A percentile compares a stretch with the other conserved stretches of the same genome.
These are phyloP conservation scores for Sphaerophoria rueppellii DNA, from an alignment of 2,888 invertebrate genomes.

Conservation along the genomic window DNA sequence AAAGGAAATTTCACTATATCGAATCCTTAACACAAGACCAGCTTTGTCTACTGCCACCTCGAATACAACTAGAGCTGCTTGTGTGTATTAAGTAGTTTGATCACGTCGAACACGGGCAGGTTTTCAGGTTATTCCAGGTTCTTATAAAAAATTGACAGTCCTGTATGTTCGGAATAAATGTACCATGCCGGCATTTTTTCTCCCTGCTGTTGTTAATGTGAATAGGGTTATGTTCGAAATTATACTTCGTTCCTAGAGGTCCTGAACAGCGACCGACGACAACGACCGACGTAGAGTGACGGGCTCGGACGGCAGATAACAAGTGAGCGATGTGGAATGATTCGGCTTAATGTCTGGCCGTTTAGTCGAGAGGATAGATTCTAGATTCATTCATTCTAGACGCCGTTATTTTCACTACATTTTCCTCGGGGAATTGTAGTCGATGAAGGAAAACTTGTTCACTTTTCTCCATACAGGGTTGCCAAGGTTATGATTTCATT, in stretches of 20 bases:
- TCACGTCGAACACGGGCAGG: constrained; percentile 62
- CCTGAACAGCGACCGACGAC: constrained; percentile 1
- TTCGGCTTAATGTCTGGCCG: constrained; percentile 29
- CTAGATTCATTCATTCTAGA: constrained; percentile 42
- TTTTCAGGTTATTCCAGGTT: constrained; percentile 59
- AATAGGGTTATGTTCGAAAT: constrained; percentile 27
- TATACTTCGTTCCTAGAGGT: constrained; percentile 22
- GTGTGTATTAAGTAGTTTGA: constrained; percentile 58
- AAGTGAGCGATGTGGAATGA: constrained; percentile 52
- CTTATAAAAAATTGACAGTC: constrained; percentile 63
- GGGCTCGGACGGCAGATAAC: too few relatives aligned
- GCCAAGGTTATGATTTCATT: not conserved
- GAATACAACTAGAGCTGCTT: constrained; percentile 5
- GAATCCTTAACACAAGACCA: constrained; percentile 39
- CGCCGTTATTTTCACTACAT: constrained; percentile 36
- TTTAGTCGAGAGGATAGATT: constrained; percentile 31
- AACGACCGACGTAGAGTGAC: too few relatives aligned
- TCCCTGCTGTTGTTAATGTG: constrained; percentile 4
- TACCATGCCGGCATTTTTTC: constrained; percentile 9
- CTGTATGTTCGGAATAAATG: constrained; percentile 46
- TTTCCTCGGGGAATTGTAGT: constrained; percentile 11
- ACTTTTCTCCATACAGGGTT: constrained; percentile 16
- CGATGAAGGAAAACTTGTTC: constrained; percentile 29
- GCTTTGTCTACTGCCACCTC: constrained; percentile 13
- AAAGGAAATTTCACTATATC: constrained; percentile 53